Evolutionary conservation across 2,113 vertebrate species (phyloP).

Genomic region (Oophaga pumilio): DNA sequence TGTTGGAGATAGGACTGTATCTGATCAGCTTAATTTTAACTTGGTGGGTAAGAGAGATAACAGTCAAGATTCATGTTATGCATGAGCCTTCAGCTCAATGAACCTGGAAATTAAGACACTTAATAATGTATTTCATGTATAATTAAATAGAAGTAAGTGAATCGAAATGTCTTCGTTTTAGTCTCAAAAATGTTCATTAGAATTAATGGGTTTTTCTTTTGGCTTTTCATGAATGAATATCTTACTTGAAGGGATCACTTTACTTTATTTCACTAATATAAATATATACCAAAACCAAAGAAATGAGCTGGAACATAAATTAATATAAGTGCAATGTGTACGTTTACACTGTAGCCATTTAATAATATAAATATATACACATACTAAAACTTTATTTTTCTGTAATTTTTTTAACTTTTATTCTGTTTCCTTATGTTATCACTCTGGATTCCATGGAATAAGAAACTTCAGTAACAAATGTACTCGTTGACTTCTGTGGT

Average conservation of each 20-base stretch:
- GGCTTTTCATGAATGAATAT: background rate
- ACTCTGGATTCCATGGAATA: too few relatives aligned
- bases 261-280: background rate
- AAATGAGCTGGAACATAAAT: too few relatives aligned
- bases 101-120: slow-evolving; percentile 5
- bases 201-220: background rate
- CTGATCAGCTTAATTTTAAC: slow-evolving; percentile 9
- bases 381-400: background rate
- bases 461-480: too few relatives aligned
- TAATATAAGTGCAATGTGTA: too few relatives aligned
- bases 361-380: background rate
- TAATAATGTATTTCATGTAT: background rate
- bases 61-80: background rate
- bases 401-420: background rate
- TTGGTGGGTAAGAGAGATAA: background rate
- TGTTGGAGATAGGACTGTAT: background rate
- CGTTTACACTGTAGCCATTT: background rate
- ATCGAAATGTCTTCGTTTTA: background rate
- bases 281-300: background rate
- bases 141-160: background rate
- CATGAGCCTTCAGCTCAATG: background rate
- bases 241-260: background rate
- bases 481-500: too few relatives aligned
- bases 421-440: too few relatives aligned
- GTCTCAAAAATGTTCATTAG: background rate